Percentiles rank a stretch among this genome's conserved stretches.
Conservation (phyloP, 2,113 vertebrate genomes). For the Epinephelus moara region DNA sequence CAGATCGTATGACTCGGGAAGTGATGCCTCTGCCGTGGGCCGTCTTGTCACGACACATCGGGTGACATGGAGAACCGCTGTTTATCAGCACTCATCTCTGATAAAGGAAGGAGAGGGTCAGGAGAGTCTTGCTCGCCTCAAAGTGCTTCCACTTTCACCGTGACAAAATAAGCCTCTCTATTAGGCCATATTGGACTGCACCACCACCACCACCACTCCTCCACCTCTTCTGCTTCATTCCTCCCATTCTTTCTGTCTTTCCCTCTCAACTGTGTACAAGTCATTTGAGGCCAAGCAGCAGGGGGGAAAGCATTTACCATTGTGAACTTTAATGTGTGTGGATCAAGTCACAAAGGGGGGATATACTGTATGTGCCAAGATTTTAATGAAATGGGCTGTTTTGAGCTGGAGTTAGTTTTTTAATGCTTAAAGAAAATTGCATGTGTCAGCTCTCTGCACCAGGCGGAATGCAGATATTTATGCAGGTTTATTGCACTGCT, state of each 20-base stretch:
- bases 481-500: slow-evolving; percentile 37
- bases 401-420: slow-evolving; percentile 51
- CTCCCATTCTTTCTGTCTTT: neutral
- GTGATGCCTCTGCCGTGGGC: slow-evolving; percentile 30
- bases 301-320: slow-evolving; percentile 30
- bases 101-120: slow-evolving; percentile 31
- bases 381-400: slow-evolving; percentile 66
- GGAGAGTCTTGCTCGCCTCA: slow-evolving; percentile 5
- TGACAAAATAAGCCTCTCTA: slow-evolving; percentile 4
- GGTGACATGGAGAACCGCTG: slow-evolving; percentile 31
- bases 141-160: slow-evolving; percentile 15
- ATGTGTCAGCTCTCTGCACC: slow-evolving; percentile 44
- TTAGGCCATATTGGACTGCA: neutral
- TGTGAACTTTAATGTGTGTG: slow-evolving; percentile 44
- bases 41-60: slow-evolving; percentile 53
- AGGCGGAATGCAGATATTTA: slow-evolving; percentile 39
- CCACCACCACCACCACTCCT: neutral
- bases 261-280: neutral
- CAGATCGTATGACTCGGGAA: slow-evolving; percentile 48
- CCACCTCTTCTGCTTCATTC: neutral
- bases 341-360: slow-evolving; percentile 14
- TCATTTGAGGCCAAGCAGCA: slow-evolving; percentile 40
- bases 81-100: slow-evolving; percentile 52
- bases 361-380: slow-evolving; percentile 36
- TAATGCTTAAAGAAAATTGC: slow-evolving; percentile 51